Evolutionary conservation across 2,113 vertebrate species (phyloP).

Genomic region (Galeopterus variegatus): DNA sequence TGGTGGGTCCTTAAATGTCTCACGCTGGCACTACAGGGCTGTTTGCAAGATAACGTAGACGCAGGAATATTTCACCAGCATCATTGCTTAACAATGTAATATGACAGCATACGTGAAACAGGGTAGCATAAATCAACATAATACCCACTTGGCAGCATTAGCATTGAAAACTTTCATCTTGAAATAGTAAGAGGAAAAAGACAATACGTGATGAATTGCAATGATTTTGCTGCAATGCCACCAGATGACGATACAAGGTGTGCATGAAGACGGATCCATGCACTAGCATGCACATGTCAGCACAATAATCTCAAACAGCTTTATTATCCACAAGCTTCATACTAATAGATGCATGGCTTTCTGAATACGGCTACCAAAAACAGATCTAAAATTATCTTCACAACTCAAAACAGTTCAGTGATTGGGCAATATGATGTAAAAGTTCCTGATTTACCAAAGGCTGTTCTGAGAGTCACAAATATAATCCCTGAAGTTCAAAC

Average conservation of each 20-base stretch:
- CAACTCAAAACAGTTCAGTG: accelerated
- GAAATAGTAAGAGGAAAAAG: conserved; percentile 49
- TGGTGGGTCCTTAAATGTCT: conserved; percentile 6
- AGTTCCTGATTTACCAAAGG: not conserved
- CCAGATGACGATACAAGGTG: not conserved
- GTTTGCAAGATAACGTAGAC: conserved; percentile 68
- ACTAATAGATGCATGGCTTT: not conserved
- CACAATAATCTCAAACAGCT: not conserved
- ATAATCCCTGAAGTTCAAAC: conserved; percentile 63
- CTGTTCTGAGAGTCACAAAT: not conserved
- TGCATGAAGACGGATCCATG: accelerated
- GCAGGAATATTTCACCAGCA: conserved; percentile 76
- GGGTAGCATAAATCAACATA: conserved; percentile 87
- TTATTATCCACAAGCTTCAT: not conserved
- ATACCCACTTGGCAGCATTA: conserved; percentile 82
- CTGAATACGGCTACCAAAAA: not conserved
- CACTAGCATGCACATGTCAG: accelerated
- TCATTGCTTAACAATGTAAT: conserved; percentile 78
- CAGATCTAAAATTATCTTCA: not conserved
- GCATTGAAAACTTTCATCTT: conserved; percentile 84
- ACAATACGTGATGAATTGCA: conserved; percentile 49
- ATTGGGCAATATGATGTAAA: accelerated
- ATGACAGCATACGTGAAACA: conserved; percentile 78
- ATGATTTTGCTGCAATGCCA: conserved; percentile 61
- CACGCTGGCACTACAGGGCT: conserved; percentile 27